Base-by-base conservation (phyloP, 2,888 invertebrate species). In the Rotaria macrura region DNA sequence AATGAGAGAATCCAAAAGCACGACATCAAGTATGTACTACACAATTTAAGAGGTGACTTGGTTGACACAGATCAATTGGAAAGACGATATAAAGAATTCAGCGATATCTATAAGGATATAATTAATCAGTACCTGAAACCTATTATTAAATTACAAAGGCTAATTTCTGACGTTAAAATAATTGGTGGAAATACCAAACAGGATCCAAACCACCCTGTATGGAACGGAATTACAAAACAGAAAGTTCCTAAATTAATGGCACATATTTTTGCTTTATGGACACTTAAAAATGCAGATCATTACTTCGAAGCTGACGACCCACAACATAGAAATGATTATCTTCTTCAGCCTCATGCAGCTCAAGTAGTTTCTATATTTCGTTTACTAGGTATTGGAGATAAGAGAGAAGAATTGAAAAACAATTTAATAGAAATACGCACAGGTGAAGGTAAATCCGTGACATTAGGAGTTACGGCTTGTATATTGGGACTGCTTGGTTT, bases 241-340 rank as follows among this genome's bases (percentile, higher is more conserved):
- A 83, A 43, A 7, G 7, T 83, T 43, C 84, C 84, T 23, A 1
- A 14, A 29, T 29, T 83, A 17, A 17, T 9, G 23, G 84, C 84
- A 6, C 84, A 43, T 83, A 52, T 83, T 7, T 83, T 83, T 83
- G 84, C 47, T 6, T 20, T 83, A 43, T 83, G 84, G 84, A 83
- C 84, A 20, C 34, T 83, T 12, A 83, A 17, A 9, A 6, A 2
- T 43, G 25, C 43, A 43, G 29, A 83, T 1, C 20, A 83, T 43
- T 83, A 83, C 25, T 23, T 23, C 43, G 52, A 83, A 17, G 38
- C 23, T 14, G 20, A 29, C 5, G 52, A 34, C 20, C 5, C 47
- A 23, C 5, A 38, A 3, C 17, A 29, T 23, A 3, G 6, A 20
- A 7, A 38, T 6, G 43, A 23, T 34, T 83, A 40, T 38, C 23